A percentile compares a stretch with the other conserved stretches of the same genome.
phyloP scores from a whole-genome alignment of 2,888 invertebrate species.

The Eupithecia insigniata region DNA sequence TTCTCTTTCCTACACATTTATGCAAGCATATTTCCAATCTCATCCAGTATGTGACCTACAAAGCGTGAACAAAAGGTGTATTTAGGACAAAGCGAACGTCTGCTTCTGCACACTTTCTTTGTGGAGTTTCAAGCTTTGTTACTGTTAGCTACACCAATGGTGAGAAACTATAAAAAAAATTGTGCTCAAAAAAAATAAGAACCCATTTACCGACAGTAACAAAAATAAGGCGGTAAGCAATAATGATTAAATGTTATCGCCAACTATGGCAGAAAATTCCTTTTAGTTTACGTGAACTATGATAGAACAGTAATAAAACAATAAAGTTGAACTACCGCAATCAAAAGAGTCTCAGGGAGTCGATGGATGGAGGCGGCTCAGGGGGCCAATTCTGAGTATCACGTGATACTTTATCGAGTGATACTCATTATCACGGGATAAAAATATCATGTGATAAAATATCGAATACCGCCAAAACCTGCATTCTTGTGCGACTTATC shows the following conservation, averaged over 20 bases:
- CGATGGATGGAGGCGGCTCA: no score
- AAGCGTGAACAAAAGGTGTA: slow-evolving; percentile 1
- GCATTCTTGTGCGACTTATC: no score
- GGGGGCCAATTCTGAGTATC: no score
- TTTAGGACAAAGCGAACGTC: slow-evolving; percentile 2
- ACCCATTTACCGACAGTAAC: neutral
- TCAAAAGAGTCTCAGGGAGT: neutral
- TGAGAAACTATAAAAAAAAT: neutral
- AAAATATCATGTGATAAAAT: no score
- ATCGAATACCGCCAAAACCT: no score
- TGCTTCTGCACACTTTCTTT: neutral
- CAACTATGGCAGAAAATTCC: neutral
- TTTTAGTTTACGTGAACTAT: slow-evolving; percentile 6
- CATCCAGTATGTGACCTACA: neutral
- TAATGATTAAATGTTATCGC: slow-evolving; percentile 1
- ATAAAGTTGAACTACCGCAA: neutral
- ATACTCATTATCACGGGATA: no score
- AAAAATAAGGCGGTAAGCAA: neutral
- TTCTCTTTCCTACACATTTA: neutral
- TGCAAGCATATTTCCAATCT: neutral
- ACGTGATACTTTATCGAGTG: no score
- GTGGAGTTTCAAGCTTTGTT: neutral
- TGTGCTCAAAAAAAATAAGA: neutral
- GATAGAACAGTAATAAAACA: slow-evolving; percentile 2
- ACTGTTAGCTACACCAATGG: neutral